Base-by-base conservation (phyloP, 2,113 vertebrate species). In the Passer domesticus region DNA sequence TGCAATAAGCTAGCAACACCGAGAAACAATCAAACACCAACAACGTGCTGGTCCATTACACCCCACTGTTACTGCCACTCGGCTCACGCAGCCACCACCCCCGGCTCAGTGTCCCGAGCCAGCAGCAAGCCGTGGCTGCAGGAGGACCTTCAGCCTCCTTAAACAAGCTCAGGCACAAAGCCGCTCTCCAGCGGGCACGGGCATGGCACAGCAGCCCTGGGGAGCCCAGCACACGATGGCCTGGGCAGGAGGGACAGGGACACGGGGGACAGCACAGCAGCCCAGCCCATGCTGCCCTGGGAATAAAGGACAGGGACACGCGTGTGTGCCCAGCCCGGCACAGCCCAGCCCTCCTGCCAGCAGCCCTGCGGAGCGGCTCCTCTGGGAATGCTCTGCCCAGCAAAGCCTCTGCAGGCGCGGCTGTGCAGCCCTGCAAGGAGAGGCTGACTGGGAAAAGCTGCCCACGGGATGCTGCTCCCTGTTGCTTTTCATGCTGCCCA, bases 331-430 rank as follows among this genome's bases (percentile, higher is more conserved):
- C 46, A 6, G 6, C 22, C 21, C 17, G 15, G 11, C 39, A 39
- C 39, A 41, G 0, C 22, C 46, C 0, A 13, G 49, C 63, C 28
- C 60, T 52, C 24, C 72, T 68, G 83, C 31, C 70, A 49, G 66
- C 66, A 62, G 67, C 75, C 35, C 52, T 41, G 0, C 0, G 4
- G 53, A 64, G 41, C 19, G 21, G 31, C 28, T 68, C 15, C 3
- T 39, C 30, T 11, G 66, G 52, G 58, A 69, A 41, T 2, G 23
- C 3, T 67, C 35, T 31, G 41, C 41, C 19, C 67, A 37, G 66
- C 30, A 92, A 63, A 90, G 31, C 30, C 52, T 37, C 27, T 1
- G 3, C 14, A 41, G 17, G 14, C 15, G n/a, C 0, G 0, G 50
- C 7, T 13, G 39, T 11, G 8, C 41, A 6, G 41, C 41, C 41